phyloP scores from a whole-genome alignment of 2,888 invertebrate species.

The Spisula subtruncata region DNA sequence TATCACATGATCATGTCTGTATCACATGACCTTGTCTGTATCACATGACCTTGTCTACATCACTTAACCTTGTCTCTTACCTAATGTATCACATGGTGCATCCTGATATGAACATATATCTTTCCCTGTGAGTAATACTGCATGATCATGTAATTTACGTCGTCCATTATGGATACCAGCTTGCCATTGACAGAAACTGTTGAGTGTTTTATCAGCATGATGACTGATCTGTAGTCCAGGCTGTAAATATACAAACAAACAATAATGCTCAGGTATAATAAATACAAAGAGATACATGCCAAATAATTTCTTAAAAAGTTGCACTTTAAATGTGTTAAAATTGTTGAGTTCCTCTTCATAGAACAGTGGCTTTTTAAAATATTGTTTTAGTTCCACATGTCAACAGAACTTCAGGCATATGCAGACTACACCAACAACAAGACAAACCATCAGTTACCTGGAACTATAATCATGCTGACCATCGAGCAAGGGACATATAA shows the following conservation, averaged over 20 bases:
- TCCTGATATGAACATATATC: slow-evolving; percentile 85
- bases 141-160: slow-evolving; percentile 84
- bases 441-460: too few relatives aligned
- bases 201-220: slow-evolving; percentile 83
- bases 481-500: too few relatives aligned
- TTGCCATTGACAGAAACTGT: slow-evolving; percentile 87
- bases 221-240: slow-evolving; percentile 81
- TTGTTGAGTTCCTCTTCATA: too few relatives aligned
- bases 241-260: slow-evolving; percentile 71
- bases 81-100: slow-evolving; percentile 85
- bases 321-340: too few relatives aligned
- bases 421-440: too few relatives aligned
- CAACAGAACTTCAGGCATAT: too few relatives aligned
- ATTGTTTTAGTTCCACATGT: too few relatives aligned
- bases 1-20: slow-evolving; percentile 84
- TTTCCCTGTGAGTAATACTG: slow-evolving; percentile 84
- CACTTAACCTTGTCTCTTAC: slow-evolving; percentile 71
- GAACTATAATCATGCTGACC: too few relatives aligned
- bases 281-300: neutral
- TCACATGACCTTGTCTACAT: neutral
- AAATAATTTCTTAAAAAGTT: too few relatives aligned
- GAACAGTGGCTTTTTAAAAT: too few relatives aligned
- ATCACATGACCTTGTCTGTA: neutral
- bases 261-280: neutral
- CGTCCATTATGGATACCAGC: slow-evolving; percentile 78